Base-by-base conservation (phyloP, 2,113 vertebrate genomes). In the Corythornis vintsioides region DNA sequence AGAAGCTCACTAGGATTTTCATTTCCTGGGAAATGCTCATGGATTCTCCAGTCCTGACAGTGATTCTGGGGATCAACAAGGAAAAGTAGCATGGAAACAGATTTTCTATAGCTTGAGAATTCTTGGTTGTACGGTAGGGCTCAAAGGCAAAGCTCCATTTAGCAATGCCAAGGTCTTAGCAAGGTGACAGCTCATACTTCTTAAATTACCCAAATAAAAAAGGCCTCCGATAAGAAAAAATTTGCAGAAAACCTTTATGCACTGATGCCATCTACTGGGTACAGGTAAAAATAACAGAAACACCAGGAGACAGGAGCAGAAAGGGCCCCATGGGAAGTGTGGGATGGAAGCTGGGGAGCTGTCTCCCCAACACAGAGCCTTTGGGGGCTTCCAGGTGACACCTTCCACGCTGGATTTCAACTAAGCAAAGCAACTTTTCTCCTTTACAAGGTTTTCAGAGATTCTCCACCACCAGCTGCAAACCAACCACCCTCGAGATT, bases 191-290 rank as follows among this genome's bases (percentile, higher is more conserved):
- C 71, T 70, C 17, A 3, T 5, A 6, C 12, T 80, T 31, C 67
- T 55, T 47, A 59, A 83, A 81, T 11, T 6, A 45, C 42, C 35
- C 24, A 10, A 59, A 66, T 5, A 60, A 75, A 94, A 92, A 95
- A 81, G 43, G 16, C 94, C 96, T 96, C 96, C 96, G 90, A 95
- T 45, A 93, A 94, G 90, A 94, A 94, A 95, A 93, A 70, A 78
- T 17, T 16, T 9, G 35, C 60, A 80, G 38, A 85, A 95, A 95
- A 77, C 75, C 53, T 83, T 95, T 64, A 81, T 60, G 69, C 48
- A 21, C 80, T 64, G 31, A 78, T 92, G 96, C 96, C 96, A 95
- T 75, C 96, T 96, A 45, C 96, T 94, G 96, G 96, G 90, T 86
- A 31, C 40, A 48, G 7, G 24, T 9, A 31, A 81, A 82, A 95